A percentile compares a stretch with the other conserved stretches of the same genome.
Conservation (phyloP, 2,797 vertebrate genomes). For the Delichon dasypus region DNA sequence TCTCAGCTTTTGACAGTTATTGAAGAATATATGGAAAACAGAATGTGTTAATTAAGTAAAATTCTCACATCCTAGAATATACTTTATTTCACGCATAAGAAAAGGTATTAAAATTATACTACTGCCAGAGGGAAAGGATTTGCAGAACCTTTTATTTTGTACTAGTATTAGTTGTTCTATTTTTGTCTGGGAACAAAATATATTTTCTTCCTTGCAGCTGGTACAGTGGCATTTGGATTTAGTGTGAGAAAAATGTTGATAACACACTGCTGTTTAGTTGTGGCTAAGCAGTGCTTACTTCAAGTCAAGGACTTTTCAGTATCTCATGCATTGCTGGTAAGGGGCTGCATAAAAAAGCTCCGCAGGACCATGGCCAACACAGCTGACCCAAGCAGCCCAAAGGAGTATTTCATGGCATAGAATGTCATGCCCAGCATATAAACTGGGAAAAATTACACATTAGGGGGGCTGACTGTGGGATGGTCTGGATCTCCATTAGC, state of each 20-base stretch:
- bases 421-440: neutral
- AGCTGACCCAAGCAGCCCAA: neutral
- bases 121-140: neutral
- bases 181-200: neutral
- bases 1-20: neutral
- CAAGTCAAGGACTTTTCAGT: neutral
- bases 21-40: neutral
- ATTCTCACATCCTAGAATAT: neutral
- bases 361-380: neutral
- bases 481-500: neutral
- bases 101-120: neutral
- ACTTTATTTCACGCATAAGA: neutral
- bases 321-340: neutral
- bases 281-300: neutral
- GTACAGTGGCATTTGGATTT: neutral
- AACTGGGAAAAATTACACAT: neutral
- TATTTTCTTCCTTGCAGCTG: neutral
- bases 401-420: neutral
- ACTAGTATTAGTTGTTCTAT: neutral
- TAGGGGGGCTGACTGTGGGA: accelerated
- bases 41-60: conserved; percentile 19
- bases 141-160: neutral
- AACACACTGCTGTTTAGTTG: neutral
- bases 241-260: neutral
- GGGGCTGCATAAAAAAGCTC: neutral